Base-by-base conservation (phyloP, 2,113 vertebrate species). In the Opisthocomus hoazin region DNA sequence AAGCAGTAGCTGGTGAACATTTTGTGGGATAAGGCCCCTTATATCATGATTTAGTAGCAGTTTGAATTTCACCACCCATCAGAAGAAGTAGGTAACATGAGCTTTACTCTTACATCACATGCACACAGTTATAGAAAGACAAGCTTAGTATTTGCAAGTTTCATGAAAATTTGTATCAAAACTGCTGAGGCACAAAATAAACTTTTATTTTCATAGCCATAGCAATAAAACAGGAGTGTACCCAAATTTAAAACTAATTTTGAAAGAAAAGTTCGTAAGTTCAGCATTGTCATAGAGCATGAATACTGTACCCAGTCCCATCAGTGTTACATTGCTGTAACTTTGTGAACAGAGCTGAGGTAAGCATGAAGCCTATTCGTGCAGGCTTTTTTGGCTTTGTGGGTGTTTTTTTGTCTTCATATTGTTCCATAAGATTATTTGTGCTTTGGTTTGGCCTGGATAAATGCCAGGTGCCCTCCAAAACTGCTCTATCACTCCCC, bases 241-340 rank as follows among this genome's bases (percentile, higher is more conserved):
- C 3, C 3, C 32, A 70, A 65, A 77, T 66, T 46, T 78, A 24
- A 57, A 81, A 57, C 6, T 39, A 41, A 16, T 70, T 84, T 89
- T 53, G 36, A 75, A 64, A 66, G 10, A 16, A 17, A 70, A 70
- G 41, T 78, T 71, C 19, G 1, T 21, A 66, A 66, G 4, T 46
- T 50, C 63, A 36, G 3, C 9, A 27, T 32, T 56, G 12, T 7
- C 3, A 6, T 60, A 15, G 23, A 46, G 15, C 16, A 7, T 20
- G 15, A 74, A 50, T 54, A 24, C 3, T 45, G 15, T 27, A 71
- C 19, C 6, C 5, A 14, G 22, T 76, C 12, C 37, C 8, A 29
- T 13, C 0, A 0, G 11, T 43, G 12, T n/a, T 60, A 77, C 6
- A 27, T n/a, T 76, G 24, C 7, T 68, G 18, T 51, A 36, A 23